Conservation (phyloP, 1,140 invertebrate genomes). For the Drosophila sulfurigaster region DNA sequence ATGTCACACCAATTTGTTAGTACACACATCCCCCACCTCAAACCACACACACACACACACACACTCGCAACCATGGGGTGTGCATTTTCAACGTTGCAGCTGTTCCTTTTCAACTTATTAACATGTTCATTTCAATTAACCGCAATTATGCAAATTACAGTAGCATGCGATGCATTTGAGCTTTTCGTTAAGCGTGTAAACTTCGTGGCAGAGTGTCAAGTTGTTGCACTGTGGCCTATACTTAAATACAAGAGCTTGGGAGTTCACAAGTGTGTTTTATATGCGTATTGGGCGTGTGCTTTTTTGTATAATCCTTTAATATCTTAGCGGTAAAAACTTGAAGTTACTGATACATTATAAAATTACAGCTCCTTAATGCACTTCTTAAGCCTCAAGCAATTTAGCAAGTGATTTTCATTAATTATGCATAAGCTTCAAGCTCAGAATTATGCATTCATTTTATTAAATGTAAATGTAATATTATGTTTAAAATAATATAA, state of each 20-base stretch:
- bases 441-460: no score
- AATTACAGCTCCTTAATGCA: no score
- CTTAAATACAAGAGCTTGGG: constrained; percentile 42
- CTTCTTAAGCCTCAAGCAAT: no score
- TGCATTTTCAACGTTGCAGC: constrained; percentile 12
- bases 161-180: constrained; percentile 14
- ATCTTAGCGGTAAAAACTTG: no score
- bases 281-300: constrained; percentile 3
- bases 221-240: constrained; percentile 50
- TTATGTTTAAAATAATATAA: no score
- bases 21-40: not conserved
- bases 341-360: no score
- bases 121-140: constrained; percentile 58
- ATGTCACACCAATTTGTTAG: constrained; percentile 15
- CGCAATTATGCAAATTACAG: constrained; percentile 56
- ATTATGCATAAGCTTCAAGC: no score
- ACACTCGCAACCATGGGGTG: constrained; percentile 4
- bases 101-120: constrained; percentile 43
- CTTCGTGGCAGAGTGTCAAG: constrained; percentile 47
- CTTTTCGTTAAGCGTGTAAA: constrained; percentile 25
- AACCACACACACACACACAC: not conserved
- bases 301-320: constrained; percentile 21
- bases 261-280: not conserved
- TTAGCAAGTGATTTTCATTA: no score
- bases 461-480: no score